Base-by-base conservation (phyloP, 30 jellyfish, hydroid and myxozoan species). In the Rhopilema esculentum region DNA sequence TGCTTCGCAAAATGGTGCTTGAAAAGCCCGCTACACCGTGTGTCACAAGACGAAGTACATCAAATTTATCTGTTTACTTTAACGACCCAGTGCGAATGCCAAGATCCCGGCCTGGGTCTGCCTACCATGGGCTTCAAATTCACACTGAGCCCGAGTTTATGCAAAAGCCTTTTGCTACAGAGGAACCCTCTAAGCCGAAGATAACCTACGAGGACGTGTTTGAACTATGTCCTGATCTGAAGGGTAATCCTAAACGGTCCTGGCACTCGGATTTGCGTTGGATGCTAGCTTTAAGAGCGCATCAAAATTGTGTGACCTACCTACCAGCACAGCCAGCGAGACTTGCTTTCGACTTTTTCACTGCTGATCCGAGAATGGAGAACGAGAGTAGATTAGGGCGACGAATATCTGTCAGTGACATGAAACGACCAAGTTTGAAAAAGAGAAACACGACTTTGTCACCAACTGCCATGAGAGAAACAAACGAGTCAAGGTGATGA, bases 261-360 rank as follows among this genome's bases (percentile, higher is more conserved):
- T 75, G 89, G 86, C 67, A 75, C 40, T 66, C 85, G 31, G 95
- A 87, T 49, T 33, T 87, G 32, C 27, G 87, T 18, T 87, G 95
- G 95, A 87, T 87, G 95, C 85, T 87, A 21, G 95, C 95, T 12
- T 20, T 87, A 22, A 68, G 70, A 87, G 95, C 90, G 49, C 89
- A 87, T 1, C 95, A 87, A 52, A 69, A 75, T 33, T 48, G 79
- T 22, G 32, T 70, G 51, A 77, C 85, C 20, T 69, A 63, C 72
- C 69, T 83, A 1, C 86, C 92, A 0, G 85, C 92, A 33, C 92
- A 83, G 53, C 92, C 92, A 24, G 70, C 69, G 49, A 49, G 92
- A 61, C 63, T 18, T 30, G 40, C 28, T 18, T 78, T 24, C 0
- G 92, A 83, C 20, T 19, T 20, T 4, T 16, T 85, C 12, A 62